These are phyloP conservation scores for Rhopalosiphum nymphaeae DNA, from an alignment of 2,888 invertebrate genomes.

Conservation along the genomic window DNA sequence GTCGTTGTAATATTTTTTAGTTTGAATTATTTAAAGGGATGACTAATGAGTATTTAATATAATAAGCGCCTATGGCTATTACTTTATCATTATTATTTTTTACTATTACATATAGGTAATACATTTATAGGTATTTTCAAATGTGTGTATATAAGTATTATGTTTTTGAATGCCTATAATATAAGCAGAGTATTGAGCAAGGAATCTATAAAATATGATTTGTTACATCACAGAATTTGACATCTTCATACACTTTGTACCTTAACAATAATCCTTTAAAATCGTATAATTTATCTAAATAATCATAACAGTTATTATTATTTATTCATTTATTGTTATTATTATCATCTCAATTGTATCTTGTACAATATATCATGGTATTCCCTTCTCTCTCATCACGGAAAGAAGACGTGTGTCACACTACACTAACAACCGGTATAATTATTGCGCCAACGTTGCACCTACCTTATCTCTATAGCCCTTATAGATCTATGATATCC, in stretches of 20 bases:
- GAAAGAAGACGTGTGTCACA: neutral
- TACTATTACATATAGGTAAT: neutral
- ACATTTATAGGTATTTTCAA: neutral
- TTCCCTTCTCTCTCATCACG: neutral
- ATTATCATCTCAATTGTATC: neutral
- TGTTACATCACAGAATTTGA: neutral
- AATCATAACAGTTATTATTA: neutral
- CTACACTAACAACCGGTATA: neutral
- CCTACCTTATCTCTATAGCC: neutral
- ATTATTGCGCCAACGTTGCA: neutral
- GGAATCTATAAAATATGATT: neutral
- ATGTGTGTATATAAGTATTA: neutral
- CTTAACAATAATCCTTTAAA: neutral
- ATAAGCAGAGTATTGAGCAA: neutral
- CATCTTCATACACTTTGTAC: neutral
- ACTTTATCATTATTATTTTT: too few species aligned
- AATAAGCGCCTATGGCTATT: too few species aligned
- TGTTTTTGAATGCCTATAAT: neutral
- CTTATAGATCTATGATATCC: neutral
- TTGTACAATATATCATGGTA: neutral
- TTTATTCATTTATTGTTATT: neutral
- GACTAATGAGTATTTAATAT: too few species aligned
- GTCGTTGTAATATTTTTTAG: neutral
- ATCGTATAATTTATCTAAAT: neutral
- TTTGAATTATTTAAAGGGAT: neutral